phyloP scores from a whole-genome alignment of 1,140 invertebrate species.

The Campoletis sonorensis region DNA sequence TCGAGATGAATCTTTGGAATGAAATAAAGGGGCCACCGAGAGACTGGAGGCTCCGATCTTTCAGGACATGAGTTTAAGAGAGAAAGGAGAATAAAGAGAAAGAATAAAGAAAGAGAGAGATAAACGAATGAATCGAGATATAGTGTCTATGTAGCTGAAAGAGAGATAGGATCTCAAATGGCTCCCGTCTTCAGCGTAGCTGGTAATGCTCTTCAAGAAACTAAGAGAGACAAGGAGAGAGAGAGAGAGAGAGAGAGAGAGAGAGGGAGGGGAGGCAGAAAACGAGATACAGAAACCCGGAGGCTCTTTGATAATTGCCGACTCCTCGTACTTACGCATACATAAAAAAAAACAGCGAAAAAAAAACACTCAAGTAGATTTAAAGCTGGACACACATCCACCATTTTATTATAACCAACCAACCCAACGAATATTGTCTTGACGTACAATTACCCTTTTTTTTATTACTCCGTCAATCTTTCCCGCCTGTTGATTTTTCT shows the following conservation, averaged over 20 bases:
- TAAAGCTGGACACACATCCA: slow-evolving; percentile 40
- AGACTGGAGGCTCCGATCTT: slow-evolving; percentile 9
- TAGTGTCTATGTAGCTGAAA: slow-evolving; percentile 26
- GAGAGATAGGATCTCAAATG: slow-evolving; percentile 67
- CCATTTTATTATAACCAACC: not conserved
- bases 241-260: slow-evolving; percentile 7
- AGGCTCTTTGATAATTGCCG: slow-evolving; percentile 69
- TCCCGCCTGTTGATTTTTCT: too few relatives aligned
- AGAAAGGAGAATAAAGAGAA: slow-evolving; percentile 45
- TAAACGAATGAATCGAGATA: slow-evolving; percentile 37
- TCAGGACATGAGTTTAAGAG: slow-evolving; percentile 7
- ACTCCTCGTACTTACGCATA: slow-evolving; percentile 48
- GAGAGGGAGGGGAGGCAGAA: too few relatives aligned
- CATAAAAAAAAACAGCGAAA: not conserved
- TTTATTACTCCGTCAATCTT: slow-evolving; percentile 11
- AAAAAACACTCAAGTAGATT: not conserved
- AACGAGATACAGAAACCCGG: slow-evolving; percentile 9
- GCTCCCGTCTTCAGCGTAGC: slow-evolving; percentile 72
- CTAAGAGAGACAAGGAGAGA: not conserved
- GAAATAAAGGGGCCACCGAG: slow-evolving; percentile 51
- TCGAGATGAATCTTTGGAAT: slow-evolving; percentile 54
- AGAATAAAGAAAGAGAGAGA: slow-evolving; percentile 39
- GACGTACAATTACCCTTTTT: slow-evolving; percentile 59
- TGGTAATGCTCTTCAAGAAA: slow-evolving; percentile 56
- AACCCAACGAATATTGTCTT: slow-evolving; percentile 58